Evolutionary conservation across 2,888 invertebrate genomes (phyloP), one percentile per base, ranked within the genome.

Genomic region (Crocallis elinguaria): DNA sequence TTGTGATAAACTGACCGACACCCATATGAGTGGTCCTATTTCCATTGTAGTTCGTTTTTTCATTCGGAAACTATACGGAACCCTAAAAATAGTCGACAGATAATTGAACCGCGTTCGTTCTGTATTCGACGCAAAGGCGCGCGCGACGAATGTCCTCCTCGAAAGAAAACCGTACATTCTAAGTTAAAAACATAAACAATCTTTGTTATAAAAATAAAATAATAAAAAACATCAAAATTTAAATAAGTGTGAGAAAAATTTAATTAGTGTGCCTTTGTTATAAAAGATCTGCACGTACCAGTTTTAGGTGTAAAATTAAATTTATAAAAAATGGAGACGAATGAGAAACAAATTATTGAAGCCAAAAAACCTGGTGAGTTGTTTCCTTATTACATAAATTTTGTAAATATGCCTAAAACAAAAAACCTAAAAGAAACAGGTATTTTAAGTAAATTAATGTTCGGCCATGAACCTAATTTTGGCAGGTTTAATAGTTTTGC

Each of bases 331-430:
- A 66, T 66, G 66, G 49, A 53, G 49, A 39, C 49, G 25, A 57
- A 57, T 49, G 45, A 60, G 32, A 12, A 12, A 4, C 52, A 59
- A 12, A 43, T 37, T 38, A 39, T 42, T 6, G 51, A 60, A 27
- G 42, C 25, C 6, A 38, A 37, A 43, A 62, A 59, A 35, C 60
- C 60, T 16, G 55, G 63, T 65, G 38, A 57, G 62, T 51, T 16
- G 41, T 48, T 25, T 25, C n/a, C n/a, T n/a, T n/a, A n/a, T n/a
- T n/a, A n/a, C n/a, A n/a, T n/a, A n/a, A n/a, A n/a, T n/a, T n/a
- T n/a, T n/a, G n/a, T n/a, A n/a, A n/a, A n/a, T n/a, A n/a, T n/a
- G n/a, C n/a, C n/a, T n/a, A n/a, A n/a, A n/a, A n/a, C n/a, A n/a
- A n/a, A n/a, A n/a, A n/a, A n/a, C n/a, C n/a, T n/a, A n/a, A 19